Conservation (phyloP, 2,888 invertebrate genomes). For the Sepioteuthis lessoniana region DNA sequence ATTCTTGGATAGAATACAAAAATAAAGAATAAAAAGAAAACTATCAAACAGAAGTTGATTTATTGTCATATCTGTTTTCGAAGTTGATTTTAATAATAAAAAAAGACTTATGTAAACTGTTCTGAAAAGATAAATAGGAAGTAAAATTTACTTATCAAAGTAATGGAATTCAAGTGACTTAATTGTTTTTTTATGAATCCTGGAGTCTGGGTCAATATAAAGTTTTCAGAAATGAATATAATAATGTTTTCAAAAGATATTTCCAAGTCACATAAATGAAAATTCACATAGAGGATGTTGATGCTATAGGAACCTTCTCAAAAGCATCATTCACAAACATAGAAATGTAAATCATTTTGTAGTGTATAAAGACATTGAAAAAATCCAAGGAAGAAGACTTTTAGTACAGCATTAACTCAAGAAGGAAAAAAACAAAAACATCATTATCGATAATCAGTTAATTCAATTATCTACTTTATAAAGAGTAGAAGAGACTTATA, state of each 20-base stretch:
- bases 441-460: neutral
- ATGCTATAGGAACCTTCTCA: neutral
- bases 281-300: slow-evolving; percentile 16
- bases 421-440: neutral
- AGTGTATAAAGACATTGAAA: neutral
- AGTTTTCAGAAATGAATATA: neutral
- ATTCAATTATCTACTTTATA: slow-evolving; percentile 10
- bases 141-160: slow-evolving; percentile 33
- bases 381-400: neutral
- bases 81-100: neutral
- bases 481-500: neutral
- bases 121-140: neutral
- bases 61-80: neutral
- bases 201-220: slow-evolving; percentile 11
- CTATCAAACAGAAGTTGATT: neutral
- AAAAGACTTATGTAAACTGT: neutral
- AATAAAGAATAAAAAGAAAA: too few species aligned
- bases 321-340: slow-evolving; percentile 20
- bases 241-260: neutral
- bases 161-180: slow-evolving; percentile 1
- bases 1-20: neutral
- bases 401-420: neutral
- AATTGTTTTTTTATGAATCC: slow-evolving; percentile 15
- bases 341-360: neutral
- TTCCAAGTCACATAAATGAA: slow-evolving; percentile 20